Evolutionary conservation across 2,797 vertebrate genomes (phyloP).

Genomic region (Scolopax bukidnonensis): DNA sequence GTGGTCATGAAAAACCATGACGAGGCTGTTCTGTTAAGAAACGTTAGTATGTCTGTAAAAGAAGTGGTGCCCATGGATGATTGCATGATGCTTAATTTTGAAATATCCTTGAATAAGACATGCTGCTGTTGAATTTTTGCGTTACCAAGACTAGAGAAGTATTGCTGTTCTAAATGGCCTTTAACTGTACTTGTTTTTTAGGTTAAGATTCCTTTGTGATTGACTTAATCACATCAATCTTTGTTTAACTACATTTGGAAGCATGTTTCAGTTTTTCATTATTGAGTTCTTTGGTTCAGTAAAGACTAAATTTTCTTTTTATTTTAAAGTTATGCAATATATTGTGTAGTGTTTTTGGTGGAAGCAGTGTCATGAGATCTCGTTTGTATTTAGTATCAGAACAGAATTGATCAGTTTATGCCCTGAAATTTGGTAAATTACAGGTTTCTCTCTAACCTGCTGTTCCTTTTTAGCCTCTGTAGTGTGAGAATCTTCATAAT

Average conservation of each 20-base stretch:
- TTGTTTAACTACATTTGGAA: not conserved
- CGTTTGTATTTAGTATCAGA: not conserved
- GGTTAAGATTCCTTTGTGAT: not conserved
- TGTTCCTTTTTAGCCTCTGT: not conserved
- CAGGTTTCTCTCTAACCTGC: not conserved
- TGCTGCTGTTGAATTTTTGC: not conserved
- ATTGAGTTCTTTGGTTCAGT: not conserved
- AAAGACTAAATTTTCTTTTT: not conserved
- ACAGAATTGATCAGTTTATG: not conserved
- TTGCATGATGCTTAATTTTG: not conserved
- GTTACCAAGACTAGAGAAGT: not conserved
- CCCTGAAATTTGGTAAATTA: not conserved
- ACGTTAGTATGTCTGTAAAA: not conserved
- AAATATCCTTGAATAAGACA: not conserved
- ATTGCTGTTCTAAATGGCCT: not conserved
- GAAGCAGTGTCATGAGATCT: not conserved
- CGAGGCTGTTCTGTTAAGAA: not conserved
- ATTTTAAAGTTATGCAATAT: not conserved
- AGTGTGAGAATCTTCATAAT: not conserved
- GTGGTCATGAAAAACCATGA: not conserved
- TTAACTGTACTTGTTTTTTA: not conserved
- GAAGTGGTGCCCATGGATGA: not conserved
- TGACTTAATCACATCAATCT: not conserved
- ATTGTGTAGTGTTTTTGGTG: not conserved
- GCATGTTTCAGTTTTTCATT: not conserved